These are phyloP conservation scores for Heterodera filipjevi DNA, from an alignment of 2,888 invertebrate species.

Conservation along the genomic window DNA sequence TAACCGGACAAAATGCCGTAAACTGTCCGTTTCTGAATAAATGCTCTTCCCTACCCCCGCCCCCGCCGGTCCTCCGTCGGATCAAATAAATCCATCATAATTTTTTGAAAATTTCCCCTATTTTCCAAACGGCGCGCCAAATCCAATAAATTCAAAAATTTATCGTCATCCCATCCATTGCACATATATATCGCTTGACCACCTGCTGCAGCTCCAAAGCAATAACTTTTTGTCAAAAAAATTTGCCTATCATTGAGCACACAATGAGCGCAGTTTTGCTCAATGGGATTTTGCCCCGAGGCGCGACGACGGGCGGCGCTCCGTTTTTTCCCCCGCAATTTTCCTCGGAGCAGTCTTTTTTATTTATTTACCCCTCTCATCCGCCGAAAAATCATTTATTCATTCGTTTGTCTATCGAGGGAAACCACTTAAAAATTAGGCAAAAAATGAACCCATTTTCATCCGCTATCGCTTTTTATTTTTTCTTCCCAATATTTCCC, in stretches of 20 bases:
- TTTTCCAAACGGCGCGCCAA: not conserved
- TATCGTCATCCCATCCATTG: not conserved
- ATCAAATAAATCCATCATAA: constrained; percentile 12
- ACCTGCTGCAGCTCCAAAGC: not conserved
- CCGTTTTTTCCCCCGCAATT: not conserved
- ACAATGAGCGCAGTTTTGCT: not conserved
- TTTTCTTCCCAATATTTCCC: too few species aligned
- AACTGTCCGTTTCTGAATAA: not conserved
- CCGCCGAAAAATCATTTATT: not conserved
- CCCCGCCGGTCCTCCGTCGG: not conserved
- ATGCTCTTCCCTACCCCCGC: too few species aligned
- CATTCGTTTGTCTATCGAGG: not conserved
- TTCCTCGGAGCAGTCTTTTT: not conserved
- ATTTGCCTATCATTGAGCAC: constrained; percentile 3
- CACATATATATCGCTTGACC: not conserved
- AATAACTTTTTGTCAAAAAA: not conserved
- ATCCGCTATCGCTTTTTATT: too few species aligned
- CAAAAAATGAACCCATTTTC: too few species aligned
- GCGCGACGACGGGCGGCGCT: not conserved
- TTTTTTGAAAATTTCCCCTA: not conserved
- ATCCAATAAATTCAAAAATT: constrained; percentile 6
- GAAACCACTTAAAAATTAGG: too few species aligned
- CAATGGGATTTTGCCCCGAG: constrained; percentile 12
- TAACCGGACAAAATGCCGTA: not conserved
- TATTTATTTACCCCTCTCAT: too few species aligned